These are phyloP conservation scores for Acrocephalus arundinaceus DNA, from an alignment of 2,113 vertebrate species.

Conservation along the genomic window DNA sequence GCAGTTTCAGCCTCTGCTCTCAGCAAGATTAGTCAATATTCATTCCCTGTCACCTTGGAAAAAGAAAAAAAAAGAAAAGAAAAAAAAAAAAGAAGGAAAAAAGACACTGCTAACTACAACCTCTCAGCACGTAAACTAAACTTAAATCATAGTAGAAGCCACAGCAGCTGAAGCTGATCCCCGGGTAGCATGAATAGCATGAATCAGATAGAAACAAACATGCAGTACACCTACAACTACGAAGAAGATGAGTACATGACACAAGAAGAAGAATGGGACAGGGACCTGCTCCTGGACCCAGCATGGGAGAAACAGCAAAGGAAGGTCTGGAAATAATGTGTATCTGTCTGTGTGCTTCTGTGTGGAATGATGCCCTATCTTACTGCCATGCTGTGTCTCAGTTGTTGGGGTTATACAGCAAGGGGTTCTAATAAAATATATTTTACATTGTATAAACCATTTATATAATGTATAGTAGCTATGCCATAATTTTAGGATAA, in stretches of 20 bases:
- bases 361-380: neutral
- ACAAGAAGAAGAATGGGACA: slow-evolving; percentile 86
- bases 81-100: neutral
- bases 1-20: neutral
- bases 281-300: slow-evolving; percentile 83
- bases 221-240: slow-evolving; percentile 81
- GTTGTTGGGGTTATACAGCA: neutral
- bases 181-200: slow-evolving; percentile 46
- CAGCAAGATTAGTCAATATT: neutral
- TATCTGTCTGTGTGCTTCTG: neutral
- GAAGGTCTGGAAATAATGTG: slow-evolving; percentile 73
- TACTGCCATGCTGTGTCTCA: neutral
- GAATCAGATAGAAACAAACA: slow-evolving; percentile 80
- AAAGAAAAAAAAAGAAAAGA: neutral
- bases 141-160: neutral
- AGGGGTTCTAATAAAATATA: neutral
- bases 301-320: slow-evolving; percentile 86
- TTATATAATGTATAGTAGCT: neutral
- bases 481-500: neutral
- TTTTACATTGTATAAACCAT: neutral
- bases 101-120: neutral
- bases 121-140: neutral
- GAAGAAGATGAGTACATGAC: slow-evolving; percentile 83
- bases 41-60: neutral
- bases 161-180: slow-evolving; percentile 21